Evolutionary conservation across 1,140 invertebrate species (phyloP).

Genomic region (Saxidomus purpurata): DNA sequence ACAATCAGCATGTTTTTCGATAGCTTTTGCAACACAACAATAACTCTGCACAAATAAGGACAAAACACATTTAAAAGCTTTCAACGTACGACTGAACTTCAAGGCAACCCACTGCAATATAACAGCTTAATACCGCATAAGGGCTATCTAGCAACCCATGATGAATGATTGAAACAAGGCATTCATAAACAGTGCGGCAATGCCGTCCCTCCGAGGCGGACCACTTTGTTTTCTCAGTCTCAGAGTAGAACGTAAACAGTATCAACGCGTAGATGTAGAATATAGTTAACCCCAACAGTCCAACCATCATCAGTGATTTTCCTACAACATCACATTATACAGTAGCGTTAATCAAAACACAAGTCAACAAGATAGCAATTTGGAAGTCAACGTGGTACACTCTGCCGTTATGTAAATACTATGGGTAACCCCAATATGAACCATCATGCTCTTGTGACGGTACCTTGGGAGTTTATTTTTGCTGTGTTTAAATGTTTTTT

Average conservation of each 20-base stretch:
- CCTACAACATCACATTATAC: conserved; percentile 67
- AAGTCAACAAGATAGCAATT: too few species aligned
- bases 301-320: conserved; percentile 80
- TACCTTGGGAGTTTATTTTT: too few species aligned
- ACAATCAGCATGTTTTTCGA: too few species aligned
- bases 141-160: conserved; percentile 79
- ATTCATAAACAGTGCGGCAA: conserved; percentile 81
- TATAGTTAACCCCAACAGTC: conserved; percentile 77
- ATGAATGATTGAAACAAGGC: conserved; percentile 80
- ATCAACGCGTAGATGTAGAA: conserved; percentile 83
- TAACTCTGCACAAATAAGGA: too few species aligned
- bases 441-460: too few species aligned
- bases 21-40: too few species aligned
- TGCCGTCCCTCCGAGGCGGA: conserved; percentile 68
- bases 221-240: conserved; percentile 73
- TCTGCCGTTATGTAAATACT: too few species aligned
- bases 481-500: too few species aligned
- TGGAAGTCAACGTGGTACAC: too few species aligned
- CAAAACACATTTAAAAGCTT: too few species aligned
- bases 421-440: too few species aligned
- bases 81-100: neutral
- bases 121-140: conserved; percentile 76
- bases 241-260: conserved; percentile 78
- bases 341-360: too few species aligned
- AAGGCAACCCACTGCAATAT: neutral